Evolutionary conservation across 2,113 vertebrate species (phyloP).

Genomic region (Pluvianellus socialis): DNA sequence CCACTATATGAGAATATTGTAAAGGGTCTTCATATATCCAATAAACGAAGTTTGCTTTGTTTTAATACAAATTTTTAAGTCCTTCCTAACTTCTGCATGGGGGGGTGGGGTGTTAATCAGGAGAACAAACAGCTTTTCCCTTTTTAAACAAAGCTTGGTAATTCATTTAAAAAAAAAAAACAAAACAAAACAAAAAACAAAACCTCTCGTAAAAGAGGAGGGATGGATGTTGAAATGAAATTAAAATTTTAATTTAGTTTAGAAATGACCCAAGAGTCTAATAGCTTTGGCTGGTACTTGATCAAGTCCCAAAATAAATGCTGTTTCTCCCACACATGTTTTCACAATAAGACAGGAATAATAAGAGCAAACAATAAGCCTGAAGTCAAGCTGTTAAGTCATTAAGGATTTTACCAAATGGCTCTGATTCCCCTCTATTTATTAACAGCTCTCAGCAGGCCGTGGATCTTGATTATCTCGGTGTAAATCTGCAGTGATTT

Average conservation of each 20-base stretch:
- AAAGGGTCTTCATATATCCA: background rate
- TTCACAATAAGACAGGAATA: constrained; percentile 37
- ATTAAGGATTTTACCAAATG: constrained; percentile 59
- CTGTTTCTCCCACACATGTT: constrained; percentile 19
- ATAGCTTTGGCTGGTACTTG: constrained; percentile 20
- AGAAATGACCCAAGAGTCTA: constrained; percentile 15
- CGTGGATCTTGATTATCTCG: background rate
- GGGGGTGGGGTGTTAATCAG: background rate
- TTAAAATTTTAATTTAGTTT: constrained; percentile 46
- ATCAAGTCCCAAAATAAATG: constrained; percentile 27
- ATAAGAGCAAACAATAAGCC: constrained; percentile 51
- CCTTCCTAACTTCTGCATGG: background rate
- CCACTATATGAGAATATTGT: background rate
- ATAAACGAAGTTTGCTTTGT: background rate
- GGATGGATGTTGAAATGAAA: constrained; percentile 37
- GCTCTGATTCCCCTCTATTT: background rate
- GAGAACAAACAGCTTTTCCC: background rate
- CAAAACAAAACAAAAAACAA: too few relatives aligned
- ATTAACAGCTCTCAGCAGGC: background rate
- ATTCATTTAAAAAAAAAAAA: background rate
- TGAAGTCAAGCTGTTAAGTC: constrained; percentile 48
- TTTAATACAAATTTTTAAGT: background rate
- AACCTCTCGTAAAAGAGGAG: background rate
- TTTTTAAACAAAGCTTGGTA: background rate
- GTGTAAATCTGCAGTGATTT: constrained; percentile 49